A percentile compares a stretch with the other conserved stretches of the same genome.
Evolutionary conservation across 1,140 invertebrate species (phyloP).

Genomic region (Pseudomyrmex sp.): DNA sequence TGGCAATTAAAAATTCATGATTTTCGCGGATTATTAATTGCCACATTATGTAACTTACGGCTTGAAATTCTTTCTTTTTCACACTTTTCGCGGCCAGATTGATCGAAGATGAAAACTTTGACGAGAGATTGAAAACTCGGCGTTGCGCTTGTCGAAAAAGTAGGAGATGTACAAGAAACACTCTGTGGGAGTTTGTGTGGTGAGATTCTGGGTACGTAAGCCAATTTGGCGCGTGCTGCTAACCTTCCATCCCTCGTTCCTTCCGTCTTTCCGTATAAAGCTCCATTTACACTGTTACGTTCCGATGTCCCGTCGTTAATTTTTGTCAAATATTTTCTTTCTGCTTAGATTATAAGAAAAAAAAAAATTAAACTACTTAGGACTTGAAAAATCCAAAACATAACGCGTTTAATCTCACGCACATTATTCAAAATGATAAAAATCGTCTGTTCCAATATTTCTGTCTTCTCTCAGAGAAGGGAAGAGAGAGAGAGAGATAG

Average conservation of each 20-base stretch:
- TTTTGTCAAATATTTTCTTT: neutral
- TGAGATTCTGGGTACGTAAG: conserved; percentile 79
- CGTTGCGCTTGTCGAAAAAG: neutral
- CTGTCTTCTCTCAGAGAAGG: too few relatives aligned
- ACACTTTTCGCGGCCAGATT: conserved; percentile 64
- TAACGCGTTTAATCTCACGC: neutral
- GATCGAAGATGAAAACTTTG: conserved; percentile 34
- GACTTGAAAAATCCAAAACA: neutral
- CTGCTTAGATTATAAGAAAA: neutral
- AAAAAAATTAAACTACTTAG: neutral
- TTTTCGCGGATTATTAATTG: neutral
- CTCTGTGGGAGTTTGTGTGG: conserved; percentile 25
- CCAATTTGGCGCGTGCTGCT: conserved; percentile 75
- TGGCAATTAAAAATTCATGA: conserved; percentile 19
- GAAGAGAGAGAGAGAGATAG: too few relatives aligned
- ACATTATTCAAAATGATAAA: neutral
- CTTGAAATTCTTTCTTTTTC: neutral
- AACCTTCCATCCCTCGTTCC: neutral
- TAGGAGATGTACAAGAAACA: conserved; percentile 14
- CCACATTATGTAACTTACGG: too few relatives aligned
- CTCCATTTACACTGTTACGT: conserved; percentile 11
- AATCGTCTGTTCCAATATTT: too few relatives aligned
- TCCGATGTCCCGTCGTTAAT: neutral
- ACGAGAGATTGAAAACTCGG: conserved; percentile 31
- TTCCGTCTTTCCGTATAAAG: conserved; percentile 8